Percentiles rank a stretch among this genome's conserved stretches.
phyloP scores from a whole-genome alignment of 2,888 invertebrate genomes.

The Hydrotaea diabolus region DNA sequence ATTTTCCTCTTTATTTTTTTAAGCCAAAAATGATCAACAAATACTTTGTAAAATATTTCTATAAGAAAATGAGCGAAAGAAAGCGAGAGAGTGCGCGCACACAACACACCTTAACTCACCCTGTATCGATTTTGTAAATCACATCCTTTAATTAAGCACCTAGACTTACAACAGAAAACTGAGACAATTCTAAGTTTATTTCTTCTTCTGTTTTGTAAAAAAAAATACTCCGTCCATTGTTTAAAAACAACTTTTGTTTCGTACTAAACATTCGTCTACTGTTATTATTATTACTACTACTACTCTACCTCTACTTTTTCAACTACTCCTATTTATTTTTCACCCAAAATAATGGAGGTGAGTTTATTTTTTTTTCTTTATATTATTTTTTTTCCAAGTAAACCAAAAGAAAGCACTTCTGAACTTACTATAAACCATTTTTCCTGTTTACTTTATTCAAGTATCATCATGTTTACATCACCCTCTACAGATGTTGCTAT shows the following conservation, averaged over 20 bases:
- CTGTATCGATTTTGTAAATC: constrained; percentile 28
- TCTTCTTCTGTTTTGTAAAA: constrained; percentile 31
- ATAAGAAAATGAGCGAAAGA: constrained; percentile 48
- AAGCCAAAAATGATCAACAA: constrained; percentile 64
- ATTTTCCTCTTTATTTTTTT: constrained; percentile 63
- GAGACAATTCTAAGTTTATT: constrained; percentile 18
- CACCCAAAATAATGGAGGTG: constrained; percentile 70
- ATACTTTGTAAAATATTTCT: constrained; percentile 58
- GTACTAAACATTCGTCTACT: constrained; percentile 55
- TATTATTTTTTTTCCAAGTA: constrained; percentile 60
- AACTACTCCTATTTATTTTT: constrained; percentile 63
- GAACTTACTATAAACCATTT: constrained; percentile 23
- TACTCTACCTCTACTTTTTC: constrained; percentile 52
- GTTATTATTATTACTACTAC: constrained; percentile 53
- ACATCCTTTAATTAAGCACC: constrained; percentile 43
- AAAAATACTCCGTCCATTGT: constrained; percentile 53
- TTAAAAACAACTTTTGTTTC: constrained; percentile 39
- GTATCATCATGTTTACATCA: not conserved
- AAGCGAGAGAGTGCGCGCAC: constrained; percentile 48
- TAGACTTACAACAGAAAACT: constrained; percentile 29
- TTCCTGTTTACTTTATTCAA: not conserved
- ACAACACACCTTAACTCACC: constrained; percentile 49
- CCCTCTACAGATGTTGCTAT: constrained; percentile 44
- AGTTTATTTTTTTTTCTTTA: constrained; percentile 69
- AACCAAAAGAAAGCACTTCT: constrained; percentile 50